These are phyloP conservation scores for Zaprionus bogoriensis DNA, from an alignment of 2,888 invertebrate genomes.

Conservation along the genomic window DNA sequence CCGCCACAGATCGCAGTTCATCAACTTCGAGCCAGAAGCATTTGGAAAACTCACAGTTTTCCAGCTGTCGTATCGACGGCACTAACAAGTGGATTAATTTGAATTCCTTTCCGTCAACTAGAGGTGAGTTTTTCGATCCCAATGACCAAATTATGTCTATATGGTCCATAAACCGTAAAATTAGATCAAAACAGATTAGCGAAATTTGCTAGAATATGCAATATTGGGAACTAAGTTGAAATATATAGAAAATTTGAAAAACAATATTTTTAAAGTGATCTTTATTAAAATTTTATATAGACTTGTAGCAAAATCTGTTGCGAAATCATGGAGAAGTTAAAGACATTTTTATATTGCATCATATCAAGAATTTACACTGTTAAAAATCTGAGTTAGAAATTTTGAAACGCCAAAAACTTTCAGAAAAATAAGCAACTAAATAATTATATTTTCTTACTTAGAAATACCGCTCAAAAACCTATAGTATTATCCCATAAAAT, in stretches of 20 bases:
- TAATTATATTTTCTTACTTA: too few species aligned
- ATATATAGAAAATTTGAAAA: neutral
- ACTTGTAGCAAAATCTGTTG: too few species aligned
- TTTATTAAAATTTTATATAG: too few species aligned
- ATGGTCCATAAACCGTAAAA: neutral
- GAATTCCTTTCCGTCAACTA: conserved; percentile 51
- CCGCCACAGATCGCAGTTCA: neutral
- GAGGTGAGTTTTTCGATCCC: conserved; percentile 54
- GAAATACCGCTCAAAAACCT: too few species aligned
- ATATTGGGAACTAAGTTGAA: neutral
- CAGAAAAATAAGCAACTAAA: too few species aligned
- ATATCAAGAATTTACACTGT: too few species aligned
- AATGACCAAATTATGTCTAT: neutral
- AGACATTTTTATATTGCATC: too few species aligned
- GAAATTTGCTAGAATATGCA: neutral
- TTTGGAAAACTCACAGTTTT: conserved; percentile 11
- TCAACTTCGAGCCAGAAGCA: conserved; percentile 4
- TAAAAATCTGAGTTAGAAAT: too few species aligned
- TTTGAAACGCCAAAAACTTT: too few species aligned
- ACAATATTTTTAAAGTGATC: too few species aligned
- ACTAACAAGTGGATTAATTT: conserved; percentile 68
- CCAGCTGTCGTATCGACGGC: conserved; percentile 50
- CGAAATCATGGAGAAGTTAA: too few species aligned
- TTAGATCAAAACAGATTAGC: neutral
- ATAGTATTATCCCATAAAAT: too few species aligned